Evolutionary conservation across 1,140 invertebrate genomes (phyloP), one percentile per base, ranked within the genome.

Genomic region (Leptinotarsa defecta): DNA sequence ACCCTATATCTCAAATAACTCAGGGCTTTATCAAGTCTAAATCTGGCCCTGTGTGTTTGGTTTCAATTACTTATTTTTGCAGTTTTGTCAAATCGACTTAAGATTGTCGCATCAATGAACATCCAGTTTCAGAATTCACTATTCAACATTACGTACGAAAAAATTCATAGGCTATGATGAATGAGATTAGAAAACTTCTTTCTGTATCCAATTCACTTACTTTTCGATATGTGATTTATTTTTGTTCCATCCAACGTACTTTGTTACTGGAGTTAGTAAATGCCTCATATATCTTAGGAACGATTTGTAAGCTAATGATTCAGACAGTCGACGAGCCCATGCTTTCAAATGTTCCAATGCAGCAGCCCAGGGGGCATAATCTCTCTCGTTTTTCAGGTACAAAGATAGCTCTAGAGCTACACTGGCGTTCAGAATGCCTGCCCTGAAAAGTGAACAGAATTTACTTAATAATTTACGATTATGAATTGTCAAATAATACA

Each of bases 321-420:
- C 91, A 20, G 89, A 89, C 61, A 95, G 85, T 83, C 91, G 89
- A 70, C 88, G 87, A 75, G 90, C 90, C 88, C 93, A 92, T 6
- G 89, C 88, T 73, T 90, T 88, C 4, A 95, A 87, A 85, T 94
- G 93, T 73, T 88, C 87, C 0, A 92, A 86, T 0, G 92, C 92
- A 0, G 92, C 93, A 4, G 89, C 88, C 92, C 93, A 94, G 1
- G 92, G 93, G 4, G 92, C 90, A 81, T 93, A 93, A 76, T 94
- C 91, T 13, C 87, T 87, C 83, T 95, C 94, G 6, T 91, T 89
- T 11, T 89, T 81, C 13, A 96, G 86, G 85, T 95, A 95, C 67
- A 91, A 85, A 2, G 91, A 90, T 62, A 94, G 81, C 77, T 91
- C 86, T 61, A 95, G 81, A 6, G 93, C 92, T 48, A 93, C 86